Conservation (phyloP, 2,113 vertebrate genomes). For the Gobius niger region DNA sequence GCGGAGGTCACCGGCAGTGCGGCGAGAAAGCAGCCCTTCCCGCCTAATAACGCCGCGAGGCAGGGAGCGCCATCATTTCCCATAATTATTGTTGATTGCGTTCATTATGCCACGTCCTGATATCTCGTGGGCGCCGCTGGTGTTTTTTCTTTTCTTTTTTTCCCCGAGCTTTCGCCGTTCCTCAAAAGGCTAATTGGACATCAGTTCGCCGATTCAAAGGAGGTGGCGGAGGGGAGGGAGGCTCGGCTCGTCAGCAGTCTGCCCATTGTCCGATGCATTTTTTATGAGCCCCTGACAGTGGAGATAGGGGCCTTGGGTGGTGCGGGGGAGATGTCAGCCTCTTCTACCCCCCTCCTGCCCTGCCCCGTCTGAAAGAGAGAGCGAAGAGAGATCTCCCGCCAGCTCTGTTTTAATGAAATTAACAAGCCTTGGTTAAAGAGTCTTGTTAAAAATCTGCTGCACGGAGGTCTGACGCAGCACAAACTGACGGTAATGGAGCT, state of each 20-base stretch:
- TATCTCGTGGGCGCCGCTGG: slow-evolving; percentile 61
- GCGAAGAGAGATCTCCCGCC: slow-evolving; percentile 34
- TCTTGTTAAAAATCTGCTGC: slow-evolving; percentile 50
- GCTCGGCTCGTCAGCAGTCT: slow-evolving; percentile 53
- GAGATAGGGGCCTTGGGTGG: slow-evolving; percentile 41
- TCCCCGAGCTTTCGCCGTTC: slow-evolving; percentile 50
- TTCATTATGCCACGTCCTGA: slow-evolving; percentile 73
- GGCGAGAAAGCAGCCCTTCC: slow-evolving; percentile 49
- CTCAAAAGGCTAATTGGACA: slow-evolving; percentile 73
- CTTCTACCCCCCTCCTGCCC: not conserved
- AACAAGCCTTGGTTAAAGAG: slow-evolving; percentile 49
- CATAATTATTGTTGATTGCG: slow-evolving; percentile 80
- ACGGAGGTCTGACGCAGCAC: slow-evolving; percentile 50
- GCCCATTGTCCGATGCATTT: slow-evolving; percentile 67
- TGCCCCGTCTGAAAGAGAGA: slow-evolving; percentile 14
- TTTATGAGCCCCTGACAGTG: slow-evolving; percentile 61
- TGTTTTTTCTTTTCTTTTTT: slow-evolving; percentile 31
- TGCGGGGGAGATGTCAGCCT: slow-evolving; percentile 53
- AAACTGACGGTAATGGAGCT: slow-evolving; percentile 27
- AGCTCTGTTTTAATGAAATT: slow-evolving; percentile 70
- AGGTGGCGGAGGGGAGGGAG: slow-evolving; percentile 32
- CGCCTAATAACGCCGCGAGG: slow-evolving; percentile 70
- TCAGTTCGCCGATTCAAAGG: slow-evolving; percentile 51
- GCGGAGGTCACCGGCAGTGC: slow-evolving; percentile 65
- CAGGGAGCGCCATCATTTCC: slow-evolving; percentile 69